Conservation (phyloP, 2,113 vertebrate species). For the Hypocryptadius cinnamomeus region DNA sequence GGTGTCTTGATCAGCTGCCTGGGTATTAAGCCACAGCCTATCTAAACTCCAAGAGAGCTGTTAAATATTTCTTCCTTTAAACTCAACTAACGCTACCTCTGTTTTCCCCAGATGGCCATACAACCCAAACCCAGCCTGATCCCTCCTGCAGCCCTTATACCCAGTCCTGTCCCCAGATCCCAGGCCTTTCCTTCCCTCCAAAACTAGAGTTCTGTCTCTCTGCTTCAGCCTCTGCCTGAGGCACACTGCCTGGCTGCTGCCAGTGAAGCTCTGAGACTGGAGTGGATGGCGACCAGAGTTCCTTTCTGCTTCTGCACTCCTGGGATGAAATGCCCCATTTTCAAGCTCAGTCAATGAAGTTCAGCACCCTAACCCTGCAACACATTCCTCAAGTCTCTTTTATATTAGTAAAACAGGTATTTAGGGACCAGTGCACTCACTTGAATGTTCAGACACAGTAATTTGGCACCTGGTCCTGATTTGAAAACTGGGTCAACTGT, state of each 20-base stretch:
- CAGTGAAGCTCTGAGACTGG: background rate
- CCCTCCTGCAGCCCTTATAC: background rate
- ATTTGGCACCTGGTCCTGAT: background rate
- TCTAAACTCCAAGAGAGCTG: background rate
- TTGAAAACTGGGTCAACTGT: slow-evolving; percentile 42
- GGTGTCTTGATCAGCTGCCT: background rate
- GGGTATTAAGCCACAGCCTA: background rate
- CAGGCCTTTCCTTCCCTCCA: background rate
- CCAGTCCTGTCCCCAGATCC: background rate
- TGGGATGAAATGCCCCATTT: background rate
- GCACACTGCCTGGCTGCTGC: background rate
- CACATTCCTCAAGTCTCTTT: background rate
- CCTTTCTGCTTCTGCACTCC: background rate
- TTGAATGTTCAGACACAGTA: background rate
- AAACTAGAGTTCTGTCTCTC: background rate
- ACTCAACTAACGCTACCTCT: fast-evolving
- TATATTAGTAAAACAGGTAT: background rate
- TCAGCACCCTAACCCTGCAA: background rate
- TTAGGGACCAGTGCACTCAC: background rate
- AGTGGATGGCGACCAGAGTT: background rate
- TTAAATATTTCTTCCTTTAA: background rate
- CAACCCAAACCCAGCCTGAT: background rate
- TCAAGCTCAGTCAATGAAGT: background rate
- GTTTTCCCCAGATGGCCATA: background rate
- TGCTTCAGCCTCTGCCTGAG: background rate